phyloP scores from a whole-genome alignment of 2,797 vertebrate genomes.

The Diceros bicornis region DNA sequence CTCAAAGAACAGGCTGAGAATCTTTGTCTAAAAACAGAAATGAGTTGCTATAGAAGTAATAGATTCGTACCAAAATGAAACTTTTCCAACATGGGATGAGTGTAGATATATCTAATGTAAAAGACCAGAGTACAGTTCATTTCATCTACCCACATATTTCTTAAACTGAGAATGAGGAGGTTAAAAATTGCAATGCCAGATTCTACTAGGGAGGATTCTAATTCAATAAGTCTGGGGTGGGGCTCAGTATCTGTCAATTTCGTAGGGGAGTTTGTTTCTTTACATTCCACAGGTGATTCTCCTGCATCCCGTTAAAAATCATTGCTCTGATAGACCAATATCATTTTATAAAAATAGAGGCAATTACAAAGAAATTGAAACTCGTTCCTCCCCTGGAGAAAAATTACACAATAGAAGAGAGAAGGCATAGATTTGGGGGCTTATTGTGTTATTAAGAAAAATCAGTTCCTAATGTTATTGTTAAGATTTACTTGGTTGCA shows the following conservation, averaged over 20 bases:
- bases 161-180: background rate
- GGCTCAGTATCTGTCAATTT: background rate
- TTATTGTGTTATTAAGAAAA: background rate
- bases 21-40: conserved; percentile 43
- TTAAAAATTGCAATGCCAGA: conserved; percentile 49
- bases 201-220: conserved; percentile 41
- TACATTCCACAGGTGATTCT: background rate
- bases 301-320: background rate
- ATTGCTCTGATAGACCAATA: background rate
- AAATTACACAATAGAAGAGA: background rate
- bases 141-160: background rate
- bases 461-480: conserved; percentile 52
- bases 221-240: background rate
- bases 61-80: conserved; percentile 57
- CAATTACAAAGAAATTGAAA: conserved; percentile 22
- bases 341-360: background rate
- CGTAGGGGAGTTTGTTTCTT: background rate
- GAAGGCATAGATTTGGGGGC: background rate
- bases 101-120: background rate
- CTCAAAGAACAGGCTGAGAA: conserved; percentile 34
- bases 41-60: conserved; percentile 34
- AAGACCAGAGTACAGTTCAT: background rate
- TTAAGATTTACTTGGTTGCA: conserved; percentile 45
- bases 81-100: background rate
- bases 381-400: background rate